These are phyloP conservation scores for Idaea biselata DNA, from an alignment of 2,888 invertebrate genomes.

Conservation along the genomic window DNA sequence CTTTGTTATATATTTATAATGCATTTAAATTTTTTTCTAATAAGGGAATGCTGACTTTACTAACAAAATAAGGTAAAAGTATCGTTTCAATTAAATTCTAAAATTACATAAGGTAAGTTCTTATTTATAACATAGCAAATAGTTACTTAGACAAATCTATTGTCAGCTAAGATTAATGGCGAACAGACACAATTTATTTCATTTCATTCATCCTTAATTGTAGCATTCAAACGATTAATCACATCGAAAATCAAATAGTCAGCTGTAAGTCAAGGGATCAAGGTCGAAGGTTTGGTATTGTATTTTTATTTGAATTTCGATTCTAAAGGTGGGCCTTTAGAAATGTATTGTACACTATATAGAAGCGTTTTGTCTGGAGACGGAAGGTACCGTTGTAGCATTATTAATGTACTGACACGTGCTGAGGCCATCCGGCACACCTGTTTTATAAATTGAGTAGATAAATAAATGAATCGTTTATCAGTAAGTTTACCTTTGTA, in stretches of 20 bases:
- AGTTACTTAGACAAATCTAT: background rate
- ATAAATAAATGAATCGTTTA: constrained; percentile 47
- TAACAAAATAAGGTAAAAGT: no score
- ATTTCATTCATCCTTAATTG: constrained; percentile 47
- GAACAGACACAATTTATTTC: constrained; percentile 42
- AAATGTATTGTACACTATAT: constrained; percentile 26
- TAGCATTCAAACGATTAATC: constrained; percentile 54
- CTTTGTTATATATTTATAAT: no score
- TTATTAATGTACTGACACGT: constrained; percentile 47
- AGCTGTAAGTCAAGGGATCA: constrained; percentile 12
- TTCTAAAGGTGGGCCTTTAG: constrained; percentile 8
- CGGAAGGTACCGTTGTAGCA: constrained; percentile 55
- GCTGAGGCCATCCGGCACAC: constrained; percentile 56
- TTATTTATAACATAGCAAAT: no score
- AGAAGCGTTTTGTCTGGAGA: constrained; percentile 33
- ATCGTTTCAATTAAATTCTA: no score
- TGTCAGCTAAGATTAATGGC: constrained; percentile 49
- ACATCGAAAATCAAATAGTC: constrained; percentile 32
- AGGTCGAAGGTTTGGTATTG: constrained; percentile 5
- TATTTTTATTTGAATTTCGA: background rate
- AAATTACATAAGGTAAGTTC: no score
- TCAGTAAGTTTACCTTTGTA: constrained; percentile 36
- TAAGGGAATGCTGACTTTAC: no score
- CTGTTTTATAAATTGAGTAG: constrained; percentile 43
- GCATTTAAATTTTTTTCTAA: no score